phyloP scores from a whole-genome alignment of 2,888 invertebrate genomes.

The Micoletzkya japonica region DNA sequence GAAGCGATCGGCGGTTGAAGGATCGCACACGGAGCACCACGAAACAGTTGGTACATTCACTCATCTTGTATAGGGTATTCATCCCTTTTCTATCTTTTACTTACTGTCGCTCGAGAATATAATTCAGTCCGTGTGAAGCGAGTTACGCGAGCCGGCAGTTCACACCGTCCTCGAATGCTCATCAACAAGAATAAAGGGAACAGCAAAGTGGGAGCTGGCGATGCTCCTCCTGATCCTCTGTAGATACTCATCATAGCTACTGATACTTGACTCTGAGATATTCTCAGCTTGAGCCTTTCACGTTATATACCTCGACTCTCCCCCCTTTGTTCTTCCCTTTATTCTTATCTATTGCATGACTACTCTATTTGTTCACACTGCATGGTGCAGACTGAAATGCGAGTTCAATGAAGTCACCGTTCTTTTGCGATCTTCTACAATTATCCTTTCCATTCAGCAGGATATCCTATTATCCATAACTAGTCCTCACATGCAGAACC shows the following conservation, averaged over 20 bases:
- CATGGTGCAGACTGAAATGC: not conserved
- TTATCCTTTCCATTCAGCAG: no score
- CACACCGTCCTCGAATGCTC: conserved; percentile 42
- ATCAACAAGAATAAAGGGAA: conserved; percentile 46
- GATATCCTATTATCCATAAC: no score
- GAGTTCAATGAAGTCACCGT: not conserved
- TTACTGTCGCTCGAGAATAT: not conserved
- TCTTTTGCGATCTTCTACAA: not conserved
- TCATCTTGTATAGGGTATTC: conserved; percentile 2
- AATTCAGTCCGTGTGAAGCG: conserved; percentile 42
- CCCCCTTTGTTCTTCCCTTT: not conserved
- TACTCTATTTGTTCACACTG: not conserved
- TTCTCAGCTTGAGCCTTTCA: no score
- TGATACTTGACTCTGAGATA: not conserved
- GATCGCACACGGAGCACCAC: conserved; percentile 5
- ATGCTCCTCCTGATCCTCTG: not conserved
- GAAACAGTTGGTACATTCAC: conserved; percentile 26
- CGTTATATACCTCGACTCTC: not conserved
- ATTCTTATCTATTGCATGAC: not conserved
- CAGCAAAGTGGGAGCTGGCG: conserved; percentile 39
- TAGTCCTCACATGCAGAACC: no score
- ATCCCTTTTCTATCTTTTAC: not conserved
- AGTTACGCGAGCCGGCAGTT: conserved; percentile 45
- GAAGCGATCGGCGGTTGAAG: conserved; percentile 1
- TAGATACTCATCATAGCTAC: not conserved